Evolutionary conservation across 2,797 vertebrate genomes (phyloP), one percentile per base, ranked within the genome.

Genomic region (Gouania willdenowi): DNA sequence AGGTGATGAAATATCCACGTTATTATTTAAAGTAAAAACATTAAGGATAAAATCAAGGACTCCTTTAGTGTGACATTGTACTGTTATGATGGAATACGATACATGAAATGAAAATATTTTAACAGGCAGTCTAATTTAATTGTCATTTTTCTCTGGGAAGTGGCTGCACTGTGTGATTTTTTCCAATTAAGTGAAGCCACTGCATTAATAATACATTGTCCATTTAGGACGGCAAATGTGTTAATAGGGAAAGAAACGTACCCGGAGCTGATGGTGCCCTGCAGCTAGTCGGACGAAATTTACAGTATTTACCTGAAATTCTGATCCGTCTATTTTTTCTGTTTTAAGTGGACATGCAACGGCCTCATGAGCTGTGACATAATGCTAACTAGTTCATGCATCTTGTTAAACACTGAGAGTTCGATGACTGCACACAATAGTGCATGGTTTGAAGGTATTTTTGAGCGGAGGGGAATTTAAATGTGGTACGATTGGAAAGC

Each of bases 131-230:
- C 28, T 66, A 55, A 78, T 78, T 82, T 77, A 66, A 70, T 69
- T 5, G 32, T 75, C 31, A 64, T 75, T 73, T 79, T 74, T 71
- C 61, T 75, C 36, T 52, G 25, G 36, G 43, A 68, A 41, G 28
- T 68, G 39, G 59, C 59, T 55, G 54, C 55, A 47, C 45, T 45
- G 65, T 71, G 63, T 66, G 73, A 78, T 74, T 76, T 74, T 76
- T 69, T 48, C 49, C 62, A 79, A 77, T 82, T 68, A 78, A 77
- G 77, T 52, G 59, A 80, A 83, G 63, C 50, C 62, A 23, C 42
- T 30, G 39, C 63, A 75, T 83, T 79, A 83, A 82, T 83, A 83
- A 83, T 71, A 58, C 62, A 83, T 77, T 17, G 67, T 79, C 68
- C 71, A 71, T 78, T 79, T 70, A 72, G 54, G 37, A 45, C 38